Base-by-base conservation (phyloP, 2,797 vertebrate species). In the Sebastes melanostomus region DNA sequence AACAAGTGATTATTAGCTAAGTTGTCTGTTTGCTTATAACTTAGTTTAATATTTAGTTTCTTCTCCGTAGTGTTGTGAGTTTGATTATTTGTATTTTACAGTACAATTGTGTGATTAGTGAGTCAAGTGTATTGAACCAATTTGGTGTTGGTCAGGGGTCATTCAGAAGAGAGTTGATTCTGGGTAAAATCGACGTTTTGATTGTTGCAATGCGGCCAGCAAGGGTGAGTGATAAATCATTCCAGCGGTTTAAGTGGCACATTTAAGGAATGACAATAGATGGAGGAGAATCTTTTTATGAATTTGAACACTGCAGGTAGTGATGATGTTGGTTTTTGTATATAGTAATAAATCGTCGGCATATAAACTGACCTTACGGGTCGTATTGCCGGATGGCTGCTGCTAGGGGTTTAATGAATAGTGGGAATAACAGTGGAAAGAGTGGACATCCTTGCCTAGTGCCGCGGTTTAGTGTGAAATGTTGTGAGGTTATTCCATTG, bases 11-110 rank as follows among this genome's bases (percentile, higher is more conserved):
- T 34, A 63, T 11, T 8, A 13, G 27, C 46, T 20, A 59, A 36
- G 30, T 54, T 27, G 78, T 74, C n/a, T 30, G 54, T 72, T 81
- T 69, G 56, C 11, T 52, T 25, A n/a, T 66, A 68, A 42, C 16
- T 62, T 59, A 63, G 50, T 73, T 4, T 5, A 20, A 34, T 9
- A 20, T 50, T 9, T 52, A 4, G 18, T 52, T 52, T 52, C 46
- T 52, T 52, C 8, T 36, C n/a, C 7, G 32, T 8, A 7, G n/a
- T 36, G n/a, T 63, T n/a, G 18, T 32, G 20, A 61, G 30, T n/a
- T 11, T 6, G 4, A 25, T 59, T 30, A 18, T 59, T 59, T 29
- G 25, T 29, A 8, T 29, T 59, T 29, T 60, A n/a, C 20, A 36
- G 32, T 14, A 63, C n/a, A 36, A 63, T 36, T 24, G 8, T 52